phyloP scores from a whole-genome alignment of 2,797 vertebrate genomes.

The Notolabrus celidotus region DNA sequence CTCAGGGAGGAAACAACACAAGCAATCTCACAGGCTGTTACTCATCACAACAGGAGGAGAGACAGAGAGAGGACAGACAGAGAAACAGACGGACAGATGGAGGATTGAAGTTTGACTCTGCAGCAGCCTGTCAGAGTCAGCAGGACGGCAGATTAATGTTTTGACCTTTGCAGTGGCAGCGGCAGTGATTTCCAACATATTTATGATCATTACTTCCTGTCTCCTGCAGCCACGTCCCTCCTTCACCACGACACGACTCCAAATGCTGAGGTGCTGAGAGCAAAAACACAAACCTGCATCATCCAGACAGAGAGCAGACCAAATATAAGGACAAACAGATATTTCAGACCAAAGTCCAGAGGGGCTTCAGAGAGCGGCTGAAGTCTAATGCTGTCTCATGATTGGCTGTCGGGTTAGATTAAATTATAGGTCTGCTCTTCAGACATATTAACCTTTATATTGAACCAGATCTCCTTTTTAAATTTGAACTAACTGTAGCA shows the following conservation, averaged over 20 bases:
- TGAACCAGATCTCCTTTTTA: neutral
- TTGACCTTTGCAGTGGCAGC: conserved; percentile 66
- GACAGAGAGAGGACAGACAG: neutral
- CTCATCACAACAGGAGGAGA: conserved; percentile 21
- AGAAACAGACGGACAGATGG: neutral
- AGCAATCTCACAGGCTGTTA: conserved; percentile 20
- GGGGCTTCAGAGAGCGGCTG: no score
- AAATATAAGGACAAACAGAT: neutral
- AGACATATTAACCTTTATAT: neutral
- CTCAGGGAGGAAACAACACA: conserved; percentile 23
- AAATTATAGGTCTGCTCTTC: neutral
- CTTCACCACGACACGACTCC: neutral
- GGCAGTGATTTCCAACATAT: conserved; percentile 55
- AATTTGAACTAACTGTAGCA: neutral
- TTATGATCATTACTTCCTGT: conserved; percentile 65
- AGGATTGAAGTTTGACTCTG: neutral
- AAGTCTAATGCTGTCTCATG: neutral
- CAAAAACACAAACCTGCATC: neutral
- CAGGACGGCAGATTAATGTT: conserved; percentile 51
- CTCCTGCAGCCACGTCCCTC: conserved; percentile 24
- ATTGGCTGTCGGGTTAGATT: neutral
- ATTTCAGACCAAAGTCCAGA: no score
- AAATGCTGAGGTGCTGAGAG: neutral
- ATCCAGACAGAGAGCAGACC: neutral
- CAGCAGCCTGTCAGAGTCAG: conserved; percentile 24